Evolutionary conservation across 2,888 invertebrate genomes (phyloP), one percentile per base, ranked within the genome.

Genomic region (Chouioia cunea): DNA sequence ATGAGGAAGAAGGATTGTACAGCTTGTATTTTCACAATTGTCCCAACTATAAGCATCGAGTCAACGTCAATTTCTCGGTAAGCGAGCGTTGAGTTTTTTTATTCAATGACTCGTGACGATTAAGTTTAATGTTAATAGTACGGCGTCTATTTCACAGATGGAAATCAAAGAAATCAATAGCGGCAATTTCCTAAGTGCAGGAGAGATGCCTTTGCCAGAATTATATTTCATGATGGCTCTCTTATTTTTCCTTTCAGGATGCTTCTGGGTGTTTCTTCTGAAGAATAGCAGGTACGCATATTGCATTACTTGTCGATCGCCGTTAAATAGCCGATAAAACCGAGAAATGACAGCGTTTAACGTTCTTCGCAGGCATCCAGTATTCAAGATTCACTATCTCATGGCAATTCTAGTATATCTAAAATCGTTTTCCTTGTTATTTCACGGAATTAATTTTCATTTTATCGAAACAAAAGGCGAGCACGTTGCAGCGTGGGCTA

Each of bases 401-500:
- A 99, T 99, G 99, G 93, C 96, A 46, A 92, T 94, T 14, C 87
- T 99, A 68, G 96, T 98, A 4, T 96, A 94, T 81, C 86, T 98
- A 20, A 99, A 99, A 85, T 93, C 96, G 0, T 85, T 97, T 22
- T 96, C 98, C 0, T 86, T 99, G 62, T 91, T 98, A 72, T 98
- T 99, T 86, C 99, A 99, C 84, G 97, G 96, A 0, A 93, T 96
- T 64, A 96, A 96, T 84, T 96, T 93, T 82, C 97, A 98, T 83
- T 98, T 96, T 82, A 97, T 99, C 81, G 93, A 97, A 86, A 92
- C 91, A 16, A 90, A 93, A 75, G 99, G 99, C 0, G 94, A 95
- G 77, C 97, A 98, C 82, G 93, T 97, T 4, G 97, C 97, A 23
- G 94, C 97, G 0, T 99, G 99, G 98, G 99, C 99, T 0, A 95